Conservation (phyloP, 2,888 invertebrate genomes). For the Drosophila greeni region DNA sequence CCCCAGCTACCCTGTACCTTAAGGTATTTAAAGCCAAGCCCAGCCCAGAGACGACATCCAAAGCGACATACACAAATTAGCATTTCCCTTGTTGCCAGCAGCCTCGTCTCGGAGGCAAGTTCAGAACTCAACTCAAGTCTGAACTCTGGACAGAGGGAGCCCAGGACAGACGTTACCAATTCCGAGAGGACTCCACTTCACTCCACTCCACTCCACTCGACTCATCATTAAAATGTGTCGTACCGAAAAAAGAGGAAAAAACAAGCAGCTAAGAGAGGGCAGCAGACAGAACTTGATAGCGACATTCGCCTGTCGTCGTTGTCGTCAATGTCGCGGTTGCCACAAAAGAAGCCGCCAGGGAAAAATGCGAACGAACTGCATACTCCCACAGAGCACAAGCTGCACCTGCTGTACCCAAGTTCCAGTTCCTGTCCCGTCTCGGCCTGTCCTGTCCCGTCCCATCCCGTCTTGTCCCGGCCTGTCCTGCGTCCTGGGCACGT, state of each 20-base stretch:
- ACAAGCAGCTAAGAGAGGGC: slow-evolving; percentile 17
- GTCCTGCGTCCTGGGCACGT: slow-evolving; percentile 72
- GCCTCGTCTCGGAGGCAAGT: slow-evolving; percentile 22
- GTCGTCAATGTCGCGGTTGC: slow-evolving; percentile 66
- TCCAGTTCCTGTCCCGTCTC: slow-evolving; percentile 27
- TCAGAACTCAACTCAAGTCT: slow-evolving; percentile 19
- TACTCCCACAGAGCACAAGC: slow-evolving; percentile 60
- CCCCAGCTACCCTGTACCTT: slow-evolving; percentile 7
- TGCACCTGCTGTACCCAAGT: slow-evolving; percentile 49
- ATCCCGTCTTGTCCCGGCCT: slow-evolving; percentile 26
- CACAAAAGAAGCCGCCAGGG: slow-evolving; percentile 71
- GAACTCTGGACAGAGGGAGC: slow-evolving; percentile 17
- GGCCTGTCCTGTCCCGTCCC: slow-evolving; percentile 32
- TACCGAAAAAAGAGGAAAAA: slow-evolving; percentile 45
- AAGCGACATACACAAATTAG: slow-evolving; percentile 73
- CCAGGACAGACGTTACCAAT: slow-evolving; percentile 53
- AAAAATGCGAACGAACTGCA: slow-evolving; percentile 70
- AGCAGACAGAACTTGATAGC: slow-evolving; percentile 61
- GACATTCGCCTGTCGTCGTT: slow-evolving; percentile 67
- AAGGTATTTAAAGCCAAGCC: slow-evolving; percentile 45
- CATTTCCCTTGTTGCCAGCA: slow-evolving; percentile 68
- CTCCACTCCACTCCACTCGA: slow-evolving; percentile 34
- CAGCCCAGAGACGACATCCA: slow-evolving; percentile 46
- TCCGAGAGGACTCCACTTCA: slow-evolving; percentile 51
- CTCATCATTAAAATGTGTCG: slow-evolving; percentile 73